phyloP scores from a whole-genome alignment of 1,140 invertebrate genomes.

The Drosophila asahinai region DNA sequence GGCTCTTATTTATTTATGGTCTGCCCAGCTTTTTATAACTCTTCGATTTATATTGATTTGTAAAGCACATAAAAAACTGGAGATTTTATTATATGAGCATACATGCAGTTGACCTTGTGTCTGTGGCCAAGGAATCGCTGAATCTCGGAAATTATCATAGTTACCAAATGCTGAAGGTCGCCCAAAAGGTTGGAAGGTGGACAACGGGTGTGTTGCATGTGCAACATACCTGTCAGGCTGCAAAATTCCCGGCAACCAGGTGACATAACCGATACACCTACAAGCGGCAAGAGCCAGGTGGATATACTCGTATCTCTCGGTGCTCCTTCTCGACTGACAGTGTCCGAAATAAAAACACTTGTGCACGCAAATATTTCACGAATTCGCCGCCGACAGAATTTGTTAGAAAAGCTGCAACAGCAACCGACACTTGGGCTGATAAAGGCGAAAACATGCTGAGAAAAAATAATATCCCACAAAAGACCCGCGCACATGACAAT shows the following conservation, averaged over 20 bases:
- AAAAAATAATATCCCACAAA: constrained; percentile 52
- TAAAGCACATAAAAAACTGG: constrained; percentile 65
- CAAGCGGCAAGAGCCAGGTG: constrained; percentile 11
- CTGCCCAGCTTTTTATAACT: constrained; percentile 78
- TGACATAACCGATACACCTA: constrained; percentile 36
- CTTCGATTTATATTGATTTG: constrained; percentile 83
- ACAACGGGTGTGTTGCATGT: constrained; percentile 18
- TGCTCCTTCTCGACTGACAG: constrained; percentile 4
- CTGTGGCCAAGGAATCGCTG: constrained; percentile 56
- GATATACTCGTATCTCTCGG: background rate
- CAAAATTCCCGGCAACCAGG: constrained; percentile 19
- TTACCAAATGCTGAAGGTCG: constrained; percentile 72
- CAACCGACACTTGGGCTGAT: constrained; percentile 37
- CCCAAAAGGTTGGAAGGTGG: constrained; percentile 12
- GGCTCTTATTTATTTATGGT: constrained; percentile 77
- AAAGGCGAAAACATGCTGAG: constrained; percentile 50
- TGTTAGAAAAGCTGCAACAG: constrained; percentile 70
- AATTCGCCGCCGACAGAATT: constrained; percentile 68
- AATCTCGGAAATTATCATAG: constrained; percentile 56
- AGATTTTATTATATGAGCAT: constrained; percentile 43
- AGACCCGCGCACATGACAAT: constrained; percentile 66
- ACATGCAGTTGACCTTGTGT: constrained; percentile 72
- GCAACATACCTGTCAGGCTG: constrained; percentile 25
- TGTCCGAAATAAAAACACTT: constrained; percentile 64
- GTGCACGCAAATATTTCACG: constrained; percentile 75